Percentiles rank a stretch among this genome's conserved stretches.
phyloP scores from a whole-genome alignment of 2,113 vertebrate species.

The Rattus norvegicus region DNA sequence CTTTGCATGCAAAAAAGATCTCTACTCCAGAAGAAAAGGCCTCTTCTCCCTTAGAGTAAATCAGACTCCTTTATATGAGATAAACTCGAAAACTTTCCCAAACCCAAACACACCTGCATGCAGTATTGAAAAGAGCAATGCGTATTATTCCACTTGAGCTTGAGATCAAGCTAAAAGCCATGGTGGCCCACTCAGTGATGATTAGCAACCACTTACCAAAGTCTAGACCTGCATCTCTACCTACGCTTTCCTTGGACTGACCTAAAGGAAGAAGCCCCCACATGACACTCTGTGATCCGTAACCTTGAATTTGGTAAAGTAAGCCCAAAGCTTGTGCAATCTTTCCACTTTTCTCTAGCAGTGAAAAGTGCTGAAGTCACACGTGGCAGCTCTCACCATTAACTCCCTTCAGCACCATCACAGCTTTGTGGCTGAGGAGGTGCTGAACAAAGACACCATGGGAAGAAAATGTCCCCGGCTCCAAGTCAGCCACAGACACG shows the following conservation, averaged over 20 bases:
- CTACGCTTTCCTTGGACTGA: neutral
- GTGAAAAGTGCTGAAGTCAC: neutral
- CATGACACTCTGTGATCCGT: neutral
- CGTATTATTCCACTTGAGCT: neutral
- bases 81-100: neutral
- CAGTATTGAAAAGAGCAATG: neutral
- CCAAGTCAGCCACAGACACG: neutral
- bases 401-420: neutral
- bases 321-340: neutral
- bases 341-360: slow-evolving; percentile 2
- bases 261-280: slow-evolving; percentile 9
- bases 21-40: neutral
- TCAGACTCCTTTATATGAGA: neutral
- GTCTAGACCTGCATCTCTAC: neutral
- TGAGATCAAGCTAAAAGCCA: neutral
- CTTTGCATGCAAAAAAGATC: neutral
- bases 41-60: neutral
- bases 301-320: neutral
- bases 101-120: neutral
- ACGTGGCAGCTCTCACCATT: too few species aligned
- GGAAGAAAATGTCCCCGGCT: neutral
- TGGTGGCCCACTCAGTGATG: neutral
- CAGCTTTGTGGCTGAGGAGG: neutral
- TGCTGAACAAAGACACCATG: neutral
- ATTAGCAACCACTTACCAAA: neutral